Percentiles rank a stretch among this genome's conserved stretches.
Conservation (phyloP, 2,113 vertebrate genomes). For the Romanogobio albipinnatus region DNA sequence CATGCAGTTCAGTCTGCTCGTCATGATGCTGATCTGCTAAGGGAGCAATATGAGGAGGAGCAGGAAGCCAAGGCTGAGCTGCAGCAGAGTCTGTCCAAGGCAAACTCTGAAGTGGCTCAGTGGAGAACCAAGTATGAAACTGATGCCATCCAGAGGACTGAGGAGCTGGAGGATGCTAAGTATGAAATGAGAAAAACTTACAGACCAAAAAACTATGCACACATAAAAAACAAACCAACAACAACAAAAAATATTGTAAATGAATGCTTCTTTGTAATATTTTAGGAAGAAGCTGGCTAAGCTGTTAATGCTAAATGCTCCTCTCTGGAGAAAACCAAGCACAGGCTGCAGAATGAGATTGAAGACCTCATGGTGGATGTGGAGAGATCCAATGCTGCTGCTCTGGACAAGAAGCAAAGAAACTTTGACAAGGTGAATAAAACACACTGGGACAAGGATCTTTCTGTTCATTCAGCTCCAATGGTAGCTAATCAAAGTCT, state of each 20-base stretch:
- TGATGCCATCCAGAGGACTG: constrained; percentile 68
- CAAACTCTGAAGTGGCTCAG: constrained; percentile 80
- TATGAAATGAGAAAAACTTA: too few species aligned
- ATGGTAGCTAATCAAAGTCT: neutral
- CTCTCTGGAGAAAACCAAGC: constrained; percentile 59
- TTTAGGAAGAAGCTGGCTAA: constrained; percentile 50
- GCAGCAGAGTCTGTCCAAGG: constrained; percentile 77
- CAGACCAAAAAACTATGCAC: too few species aligned
- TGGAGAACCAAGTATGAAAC: too few species aligned
- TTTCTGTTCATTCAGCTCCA: neutral
- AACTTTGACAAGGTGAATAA: constrained; percentile 82
- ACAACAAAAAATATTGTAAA: too few species aligned
- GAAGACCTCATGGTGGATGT: constrained; percentile 86
- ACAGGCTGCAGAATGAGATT: constrained; percentile 77
- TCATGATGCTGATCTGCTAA: constrained; percentile 76
- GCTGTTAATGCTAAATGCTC: constrained; percentile 57
- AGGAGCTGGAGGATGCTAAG: constrained; percentile 77
- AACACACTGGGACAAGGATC: neutral
- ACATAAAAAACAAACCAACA: too few species aligned
- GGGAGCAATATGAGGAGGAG: constrained; percentile 71
- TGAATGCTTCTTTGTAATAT: too few species aligned
- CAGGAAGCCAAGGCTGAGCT: constrained; percentile 72
- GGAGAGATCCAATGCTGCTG: constrained; percentile 79
- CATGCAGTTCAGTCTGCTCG: constrained; percentile 77
- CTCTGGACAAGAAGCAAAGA: constrained; percentile 84